These are phyloP conservation scores for Mico argentatus DNA, from an alignment of 2,797 vertebrate genomes.

Conservation along the genomic window DNA sequence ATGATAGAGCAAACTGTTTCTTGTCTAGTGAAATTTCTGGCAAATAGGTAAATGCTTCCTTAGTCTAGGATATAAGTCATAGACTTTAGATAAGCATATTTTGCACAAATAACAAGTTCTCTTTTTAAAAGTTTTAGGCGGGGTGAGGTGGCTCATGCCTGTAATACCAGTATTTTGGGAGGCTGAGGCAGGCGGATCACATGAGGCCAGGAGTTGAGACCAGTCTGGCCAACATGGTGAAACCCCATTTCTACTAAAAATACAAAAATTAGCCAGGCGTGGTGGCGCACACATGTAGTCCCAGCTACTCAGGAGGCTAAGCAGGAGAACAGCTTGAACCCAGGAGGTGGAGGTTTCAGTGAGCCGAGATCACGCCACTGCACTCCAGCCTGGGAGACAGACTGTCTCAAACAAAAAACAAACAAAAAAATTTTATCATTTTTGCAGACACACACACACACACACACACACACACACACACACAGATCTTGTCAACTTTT, in stretches of 20 bases:
- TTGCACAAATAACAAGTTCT: not conserved
- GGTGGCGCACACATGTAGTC: not conserved
- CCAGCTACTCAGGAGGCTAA: not conserved
- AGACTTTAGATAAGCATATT: not conserved
- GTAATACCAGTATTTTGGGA: not conserved
- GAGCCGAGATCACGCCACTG: not conserved
- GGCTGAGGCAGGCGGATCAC: not conserved
- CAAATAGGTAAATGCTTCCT: not conserved
- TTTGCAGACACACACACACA: not conserved
- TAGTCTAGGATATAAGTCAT: not conserved
- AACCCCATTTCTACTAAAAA: not conserved
- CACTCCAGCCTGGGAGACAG: not conserved
- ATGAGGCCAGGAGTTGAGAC: not conserved
- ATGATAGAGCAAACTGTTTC: not conserved
- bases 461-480: not conserved
- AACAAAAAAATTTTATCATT: not conserved
- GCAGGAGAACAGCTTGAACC: not conserved
- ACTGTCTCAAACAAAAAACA: not conserved
- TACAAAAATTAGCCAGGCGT: not conserved
- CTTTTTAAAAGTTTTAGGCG: not conserved
- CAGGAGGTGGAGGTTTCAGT: not conserved
- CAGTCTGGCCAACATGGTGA: not conserved
- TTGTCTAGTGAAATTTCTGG: not conserved
- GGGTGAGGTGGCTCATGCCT: not conserved
- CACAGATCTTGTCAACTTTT: not conserved